Evolutionary conservation across 2,113 vertebrate genomes (phyloP), one percentile per base, ranked within the genome.

Genomic region (Clarias macrocephalus): DNA sequence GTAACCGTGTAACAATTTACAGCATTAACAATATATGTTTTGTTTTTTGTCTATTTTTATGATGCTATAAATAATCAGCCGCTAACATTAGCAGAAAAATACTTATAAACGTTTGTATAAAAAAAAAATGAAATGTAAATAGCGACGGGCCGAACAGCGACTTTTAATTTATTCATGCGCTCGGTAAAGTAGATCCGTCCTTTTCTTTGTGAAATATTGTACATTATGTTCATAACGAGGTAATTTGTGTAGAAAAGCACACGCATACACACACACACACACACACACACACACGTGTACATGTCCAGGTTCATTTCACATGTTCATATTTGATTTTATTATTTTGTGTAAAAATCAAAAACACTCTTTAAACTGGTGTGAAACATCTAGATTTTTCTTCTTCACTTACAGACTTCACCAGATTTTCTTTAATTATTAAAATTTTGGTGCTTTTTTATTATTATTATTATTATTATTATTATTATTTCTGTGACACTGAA

Each of bases 211-310:
- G 82, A 87, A 72, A 82, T 88, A 86, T 72, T 87, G 79, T 87
- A 90, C 65, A 85, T 86, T 72, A 42, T 81, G 65, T 89, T 88
- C 62, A 87, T 89, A 88, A 80, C 18, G n/a, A 63, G 52, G 48
- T 66, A 83, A 83, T 54, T 19, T 7, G 30, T 57, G 28, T 59
- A 59, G 54, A 80, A 59, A 59, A 21, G 21, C 72, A 23, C 72
- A 23, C 37, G 3, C 76, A 79, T 16, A 57, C 52, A 18, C 33
- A 13, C 25, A n/a, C 5, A 63, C 30, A 37, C 19, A 54, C 84
- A 57, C 75, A 80, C 56, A 80, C 63, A 84, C 33, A 80, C 33
- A 48, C 82, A 88, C 86, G 70, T 62, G 0, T 12, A 18, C 80
- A 54, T 54, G 48, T 86, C 63, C 85, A 66, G 48, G 25, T 60